Conservation (phyloP, 2,113 vertebrate genomes). For the Elaphurus davidianus region DNA sequence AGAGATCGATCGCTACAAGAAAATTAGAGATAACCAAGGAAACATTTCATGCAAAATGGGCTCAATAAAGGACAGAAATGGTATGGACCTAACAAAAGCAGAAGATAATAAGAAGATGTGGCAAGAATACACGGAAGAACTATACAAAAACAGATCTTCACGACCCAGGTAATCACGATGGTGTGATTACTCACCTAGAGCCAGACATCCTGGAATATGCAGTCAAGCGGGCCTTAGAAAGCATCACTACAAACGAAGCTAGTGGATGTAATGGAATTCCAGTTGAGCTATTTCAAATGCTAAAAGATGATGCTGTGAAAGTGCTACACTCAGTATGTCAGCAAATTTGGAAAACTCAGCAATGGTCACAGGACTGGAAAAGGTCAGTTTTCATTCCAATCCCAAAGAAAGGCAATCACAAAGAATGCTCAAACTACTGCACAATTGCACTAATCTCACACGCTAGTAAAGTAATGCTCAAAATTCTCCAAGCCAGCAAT, state of each 20-base stretch:
- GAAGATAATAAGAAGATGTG: background rate
- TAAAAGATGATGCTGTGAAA: background rate
- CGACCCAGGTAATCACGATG: rapidly evolving
- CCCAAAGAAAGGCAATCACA: background rate
- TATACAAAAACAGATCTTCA: background rate
- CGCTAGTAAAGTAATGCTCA: background rate
- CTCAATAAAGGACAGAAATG: background rate
- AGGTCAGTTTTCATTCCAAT: background rate
- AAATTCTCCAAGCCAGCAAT: background rate
- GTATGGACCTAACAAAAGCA: background rate
- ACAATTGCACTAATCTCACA: no score
- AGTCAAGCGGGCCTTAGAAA: background rate
- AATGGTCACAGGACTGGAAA: background rate
- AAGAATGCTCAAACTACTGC: no score
- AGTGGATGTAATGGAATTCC: background rate
- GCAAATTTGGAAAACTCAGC: background rate
- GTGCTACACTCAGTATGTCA: background rate
- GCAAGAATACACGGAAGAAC: background rate
- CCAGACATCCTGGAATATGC: background rate
- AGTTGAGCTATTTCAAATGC: background rate
- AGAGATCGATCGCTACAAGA: background rate
- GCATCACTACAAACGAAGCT: background rate
- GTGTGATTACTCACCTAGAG: background rate
- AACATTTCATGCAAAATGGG: background rate
- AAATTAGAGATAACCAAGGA: background rate